A percentile compares a stretch with the other conserved stretches of the same genome.
These are phyloP conservation scores for Rhagonycha fulva DNA, from an alignment of 2,888 invertebrate species.

Conservation along the genomic window DNA sequence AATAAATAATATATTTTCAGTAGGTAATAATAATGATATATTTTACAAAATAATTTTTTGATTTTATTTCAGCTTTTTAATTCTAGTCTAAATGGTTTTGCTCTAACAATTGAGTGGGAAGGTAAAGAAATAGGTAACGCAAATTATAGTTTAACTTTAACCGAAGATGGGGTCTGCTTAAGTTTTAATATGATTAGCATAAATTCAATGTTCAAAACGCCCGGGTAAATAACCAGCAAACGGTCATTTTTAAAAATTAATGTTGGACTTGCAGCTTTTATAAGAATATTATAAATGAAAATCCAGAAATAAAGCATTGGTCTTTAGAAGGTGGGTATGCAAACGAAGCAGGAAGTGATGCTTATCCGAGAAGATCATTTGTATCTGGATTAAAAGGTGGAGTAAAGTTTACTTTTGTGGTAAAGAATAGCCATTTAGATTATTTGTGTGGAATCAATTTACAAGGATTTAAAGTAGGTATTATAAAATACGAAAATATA, in stretches of 20 bases:
- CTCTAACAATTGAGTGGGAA: background rate
- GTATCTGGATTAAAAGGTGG: slow-evolving; percentile 11
- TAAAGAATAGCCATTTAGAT: slow-evolving; percentile 61
- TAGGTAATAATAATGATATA: background rate
- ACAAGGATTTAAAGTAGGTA: slow-evolving; percentile 17
- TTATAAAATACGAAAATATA: slow-evolving; percentile 53
- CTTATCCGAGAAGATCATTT: slow-evolving; percentile 68
- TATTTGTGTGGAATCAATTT: slow-evolving; percentile 56
- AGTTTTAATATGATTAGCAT: background rate
- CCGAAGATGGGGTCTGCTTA: background rate
- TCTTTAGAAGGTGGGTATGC: slow-evolving; percentile 66
- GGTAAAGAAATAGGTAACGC: background rate
- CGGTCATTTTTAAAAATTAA: background rate
- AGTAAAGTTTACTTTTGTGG: slow-evolving; percentile 61
- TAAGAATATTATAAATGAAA: slow-evolving; percentile 27
- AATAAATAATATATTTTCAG: background rate
- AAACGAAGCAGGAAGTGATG: slow-evolving; percentile 56
- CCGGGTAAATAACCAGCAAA: background rate
- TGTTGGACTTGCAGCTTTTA: background rate
- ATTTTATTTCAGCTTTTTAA: background rate
- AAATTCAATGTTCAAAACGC: background rate
- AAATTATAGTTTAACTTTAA: background rate
- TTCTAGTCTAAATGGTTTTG: rapidly evolving
- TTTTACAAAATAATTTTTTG: background rate
- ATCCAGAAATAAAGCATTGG: slow-evolving; percentile 55